Base-by-base conservation (phyloP, 2,113 vertebrate genomes). In the Chelonoidis abingdonii region DNA sequence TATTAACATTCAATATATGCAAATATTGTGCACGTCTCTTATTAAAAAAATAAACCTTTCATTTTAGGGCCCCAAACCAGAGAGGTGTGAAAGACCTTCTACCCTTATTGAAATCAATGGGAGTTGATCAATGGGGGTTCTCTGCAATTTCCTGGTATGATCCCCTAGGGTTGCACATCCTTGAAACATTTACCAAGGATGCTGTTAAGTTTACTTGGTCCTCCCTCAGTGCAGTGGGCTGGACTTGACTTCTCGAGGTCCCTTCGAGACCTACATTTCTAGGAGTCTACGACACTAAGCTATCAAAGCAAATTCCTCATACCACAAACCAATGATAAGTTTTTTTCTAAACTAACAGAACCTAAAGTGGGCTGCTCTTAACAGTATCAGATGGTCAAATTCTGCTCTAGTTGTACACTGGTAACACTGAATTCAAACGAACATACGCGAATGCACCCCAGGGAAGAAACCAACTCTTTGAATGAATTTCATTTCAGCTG, bases 101-200 rank as follows among this genome's bases (percentile, higher is more conserved):
- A 83, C 52, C 80, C 62, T n/a, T 69, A 69, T 19, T n/a, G 62
- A n/a, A 69, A 69, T n/a, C 62, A 69, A 10, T n/a, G 62, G 62
- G 16, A 69, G 16, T 35, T 19, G 31, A 54, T 54, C 53, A 54
- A 54, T 22, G 53, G 31, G 14, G 62, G 35, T 69, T 16, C 16
- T 69, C 62, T 69, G 31, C 16, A 69, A 17, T n/a, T 62, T 62
- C 12, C 59, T 17, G 29, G 59, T 62, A 62, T 31, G 59, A 62
- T 35, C 29, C 59, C 13, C 49, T 75, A 65, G 38, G 78, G 92
- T 95, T 89, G 92, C 1, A 69, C 3, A 84, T 50, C 86, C 65
- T 57, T 80, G 6, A 29, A 90, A 17, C 95, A 93, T 95, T 97
- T 95, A 95, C 85, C 91, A 94, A 91, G 0, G 41, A 16, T 88